Conservation (phyloP, 2,888 invertebrate genomes). For the Portevinia maculata region DNA sequence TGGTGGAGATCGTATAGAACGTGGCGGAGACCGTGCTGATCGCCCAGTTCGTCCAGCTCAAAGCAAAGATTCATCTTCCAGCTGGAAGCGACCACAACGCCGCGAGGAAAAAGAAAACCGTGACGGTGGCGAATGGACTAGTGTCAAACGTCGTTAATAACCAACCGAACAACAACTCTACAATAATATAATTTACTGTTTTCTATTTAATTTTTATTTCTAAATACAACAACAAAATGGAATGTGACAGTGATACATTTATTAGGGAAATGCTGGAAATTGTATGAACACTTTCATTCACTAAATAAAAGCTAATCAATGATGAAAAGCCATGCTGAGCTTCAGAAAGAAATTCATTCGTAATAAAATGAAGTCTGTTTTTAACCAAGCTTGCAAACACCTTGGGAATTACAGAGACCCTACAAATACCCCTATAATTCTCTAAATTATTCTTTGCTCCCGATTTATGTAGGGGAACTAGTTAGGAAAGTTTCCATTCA, state of each 20-base stretch:
- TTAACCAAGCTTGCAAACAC: too few species aligned
- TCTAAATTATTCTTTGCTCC: too few species aligned
- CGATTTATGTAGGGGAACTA: too few species aligned
- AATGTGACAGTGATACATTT: too few species aligned
- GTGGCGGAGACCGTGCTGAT: conserved; percentile 76
- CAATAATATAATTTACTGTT: conserved; percentile 33
- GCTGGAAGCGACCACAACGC: conserved; percentile 57
- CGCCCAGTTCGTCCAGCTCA: conserved; percentile 65
- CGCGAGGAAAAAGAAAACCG: conserved; percentile 78
- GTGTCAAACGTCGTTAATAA: conserved; percentile 84
- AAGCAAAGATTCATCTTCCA: conserved; percentile 57
- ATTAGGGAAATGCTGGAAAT: conserved; percentile 46
- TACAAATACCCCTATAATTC: too few species aligned
- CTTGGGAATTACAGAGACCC: too few species aligned
- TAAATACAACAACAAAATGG: conserved; percentile 28
- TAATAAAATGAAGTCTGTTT: too few species aligned
- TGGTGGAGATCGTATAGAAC: conserved; percentile 75
- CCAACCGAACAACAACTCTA: conserved; percentile 11
- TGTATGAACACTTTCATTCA: conserved; percentile 49
- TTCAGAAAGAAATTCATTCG: too few species aligned
- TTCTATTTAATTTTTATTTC: conserved; percentile 37
- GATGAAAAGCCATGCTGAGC: too few species aligned
- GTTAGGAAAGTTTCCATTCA: too few species aligned
- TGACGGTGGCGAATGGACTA: conserved; percentile 86
- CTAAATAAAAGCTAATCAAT: conserved; percentile 54